Conservation (phyloP, 1,140 invertebrate genomes). For the Caenorhabditis briggsae region DNA sequence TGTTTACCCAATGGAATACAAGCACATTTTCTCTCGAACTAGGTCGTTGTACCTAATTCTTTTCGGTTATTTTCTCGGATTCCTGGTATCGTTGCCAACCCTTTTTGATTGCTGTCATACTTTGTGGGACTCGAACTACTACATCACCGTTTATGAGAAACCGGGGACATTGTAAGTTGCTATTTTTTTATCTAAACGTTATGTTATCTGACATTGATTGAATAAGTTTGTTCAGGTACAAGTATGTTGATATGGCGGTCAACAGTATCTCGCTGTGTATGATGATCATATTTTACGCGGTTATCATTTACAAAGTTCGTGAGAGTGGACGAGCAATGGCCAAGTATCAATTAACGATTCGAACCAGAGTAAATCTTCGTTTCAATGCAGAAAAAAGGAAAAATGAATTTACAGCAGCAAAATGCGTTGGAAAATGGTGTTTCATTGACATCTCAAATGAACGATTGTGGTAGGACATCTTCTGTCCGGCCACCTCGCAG, state of each 20-base stretch:
- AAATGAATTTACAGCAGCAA: conserved; percentile 65
- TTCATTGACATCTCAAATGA: conserved; percentile 61
- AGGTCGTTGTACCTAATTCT: conserved; percentile 64
- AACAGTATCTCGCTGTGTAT: conserved; percentile 67
- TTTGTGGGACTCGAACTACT: conserved; percentile 67
- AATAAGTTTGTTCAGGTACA: conserved; percentile 64
- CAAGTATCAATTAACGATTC: conserved; percentile 70
- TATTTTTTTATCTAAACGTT: no score
- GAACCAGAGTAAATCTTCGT: conserved; percentile 65
- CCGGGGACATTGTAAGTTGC: conserved; percentile 66
- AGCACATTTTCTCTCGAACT: conserved; percentile 66
- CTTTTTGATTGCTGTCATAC: conserved; percentile 70
- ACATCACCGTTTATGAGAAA: conserved; percentile 68
- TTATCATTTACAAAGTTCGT: conserved; percentile 71
- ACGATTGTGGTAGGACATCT: conserved; percentile 60
- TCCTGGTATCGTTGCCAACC: conserved; percentile 68
- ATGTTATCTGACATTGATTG: no score
- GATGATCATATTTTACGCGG: conserved; percentile 69
- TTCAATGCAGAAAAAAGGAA: conserved; percentile 7
- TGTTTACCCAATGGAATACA: conserved; percentile 72
- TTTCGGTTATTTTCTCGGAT: conserved; percentile 67
- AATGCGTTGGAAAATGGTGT: conserved; percentile 60
- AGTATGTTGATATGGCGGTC: conserved; percentile 70
- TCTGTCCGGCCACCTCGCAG: conserved; percentile 68
- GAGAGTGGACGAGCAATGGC: conserved; percentile 71